A percentile compares a stretch with the other conserved stretches of the same genome.
These are phyloP conservation scores for Pentamera pediparva DNA, from an alignment of 53 echinoderm and acorn worm genomes.

Conservation along the genomic window DNA sequence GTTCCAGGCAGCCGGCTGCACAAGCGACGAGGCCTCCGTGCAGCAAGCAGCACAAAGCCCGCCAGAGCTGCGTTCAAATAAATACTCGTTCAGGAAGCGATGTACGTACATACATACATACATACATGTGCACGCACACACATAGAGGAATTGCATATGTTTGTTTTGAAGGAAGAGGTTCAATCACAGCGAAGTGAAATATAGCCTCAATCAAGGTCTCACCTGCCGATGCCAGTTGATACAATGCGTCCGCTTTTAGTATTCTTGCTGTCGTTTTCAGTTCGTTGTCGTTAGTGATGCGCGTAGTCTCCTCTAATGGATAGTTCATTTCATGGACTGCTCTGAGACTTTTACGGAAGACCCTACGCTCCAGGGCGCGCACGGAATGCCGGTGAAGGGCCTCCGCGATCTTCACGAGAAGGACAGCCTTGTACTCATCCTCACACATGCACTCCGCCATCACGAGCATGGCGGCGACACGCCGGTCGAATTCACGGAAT, in stretches of 20 bases:
- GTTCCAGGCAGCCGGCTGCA: no score
- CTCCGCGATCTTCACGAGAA: slow-evolving; percentile 2
- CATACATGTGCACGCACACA: no score
- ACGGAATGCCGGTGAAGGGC: slow-evolving; percentile 1
- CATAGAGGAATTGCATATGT: no score
- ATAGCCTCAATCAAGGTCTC: no score
- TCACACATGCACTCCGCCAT: neutral
- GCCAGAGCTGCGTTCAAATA: no score
- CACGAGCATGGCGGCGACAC: slow-evolving; percentile 6
- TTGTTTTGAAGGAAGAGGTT: no score
- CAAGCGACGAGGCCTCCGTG: no score
- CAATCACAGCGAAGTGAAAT: no score
- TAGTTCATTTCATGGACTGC: slow-evolving; percentile 9
- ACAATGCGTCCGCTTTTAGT: slow-evolving; percentile 1
- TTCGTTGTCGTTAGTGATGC: neutral
- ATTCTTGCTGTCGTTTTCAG: neutral
- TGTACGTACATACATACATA: no score
- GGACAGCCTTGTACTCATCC: neutral
- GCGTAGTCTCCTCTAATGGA: neutral
- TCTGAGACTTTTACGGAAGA: neutral
- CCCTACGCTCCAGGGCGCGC: neutral
- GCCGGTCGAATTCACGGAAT: slow-evolving; percentile 11
- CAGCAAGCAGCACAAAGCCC: no score
- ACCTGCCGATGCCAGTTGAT: slow-evolving; percentile 18
- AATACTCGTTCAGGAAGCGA: no score